Base-by-base conservation (phyloP, 1,140 invertebrate species). In the Drosophila lini region DNA sequence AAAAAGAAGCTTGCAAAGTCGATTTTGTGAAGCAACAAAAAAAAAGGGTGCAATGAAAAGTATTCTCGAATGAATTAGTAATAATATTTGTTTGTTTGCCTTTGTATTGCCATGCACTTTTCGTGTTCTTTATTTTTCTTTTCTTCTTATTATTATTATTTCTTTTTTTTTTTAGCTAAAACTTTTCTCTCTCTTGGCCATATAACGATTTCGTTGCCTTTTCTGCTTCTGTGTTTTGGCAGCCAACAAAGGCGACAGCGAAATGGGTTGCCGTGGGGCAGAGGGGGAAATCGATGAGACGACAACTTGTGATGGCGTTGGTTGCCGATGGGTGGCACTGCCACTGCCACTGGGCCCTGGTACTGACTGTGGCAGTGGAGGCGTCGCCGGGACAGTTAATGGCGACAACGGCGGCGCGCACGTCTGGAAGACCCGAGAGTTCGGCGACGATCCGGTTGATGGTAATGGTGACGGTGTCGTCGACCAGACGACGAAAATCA, bases 21-120 rank as follows among this genome's bases (percentile, higher is more conserved):
- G 19, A 28, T 36, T 22, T 53, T 53, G 50, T 40, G 6, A 38
- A 38, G 40, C 38, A 44, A 48, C 61, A 22, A 28, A 53, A 70
- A 28, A 53, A 70, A 83, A 77, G 83, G 58, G 80, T 83, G 83
- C 76, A 82, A 57, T 38, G 61, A 40, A 62, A 56, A 77, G 74
- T 78, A 88, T 57, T 73, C 59, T 47, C 59, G 83, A 80, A 88
- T 84, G 78, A 89, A 88, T 88, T 89, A 88, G 73, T 83, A 84
- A 84, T 84, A 73, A 83, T 83, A 83, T 80, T 79, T 79, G 47
- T 69, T 81, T 85, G 68, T 82, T 80, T 61, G 55, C 53, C 67
- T 73, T 58, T 59, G 65, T 31, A 50, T 15, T 41, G 65, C 68
- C 31, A 47, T 44, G 55, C 45, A 50, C 34, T 59, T 61, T 53